phyloP scores from a whole-genome alignment of 2,113 vertebrate species.

The Ariopsis seemanni region DNA sequence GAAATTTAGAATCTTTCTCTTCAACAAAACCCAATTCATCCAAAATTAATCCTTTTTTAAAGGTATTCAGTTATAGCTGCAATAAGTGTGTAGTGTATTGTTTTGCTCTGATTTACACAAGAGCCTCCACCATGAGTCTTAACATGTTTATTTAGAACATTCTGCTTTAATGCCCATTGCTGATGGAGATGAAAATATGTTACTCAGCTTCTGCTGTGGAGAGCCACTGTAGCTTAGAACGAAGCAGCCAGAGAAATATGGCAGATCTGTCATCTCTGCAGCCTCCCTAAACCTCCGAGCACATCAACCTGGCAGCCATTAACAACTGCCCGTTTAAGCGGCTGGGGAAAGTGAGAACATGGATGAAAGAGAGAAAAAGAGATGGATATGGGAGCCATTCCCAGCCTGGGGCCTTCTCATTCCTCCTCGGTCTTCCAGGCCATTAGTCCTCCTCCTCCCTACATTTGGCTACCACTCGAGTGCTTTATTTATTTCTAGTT shows the following conservation, averaged over 20 bases:
- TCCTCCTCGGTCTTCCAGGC: conserved; percentile 66
- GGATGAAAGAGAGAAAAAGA: conserved; percentile 28
- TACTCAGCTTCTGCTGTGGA: background rate
- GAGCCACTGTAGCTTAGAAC: conserved; percentile 20
- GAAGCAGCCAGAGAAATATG: conserved; percentile 30
- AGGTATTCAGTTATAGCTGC: background rate
- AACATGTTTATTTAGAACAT: background rate
- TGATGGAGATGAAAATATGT: background rate
- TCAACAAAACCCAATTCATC: background rate
- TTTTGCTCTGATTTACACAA: background rate
- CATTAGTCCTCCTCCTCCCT: conserved; percentile 63
- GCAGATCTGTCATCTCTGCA: conserved; percentile 44
- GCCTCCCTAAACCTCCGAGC: conserved; percentile 39
- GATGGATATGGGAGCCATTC: conserved; percentile 66
- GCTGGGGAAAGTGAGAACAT: conserved; percentile 25
- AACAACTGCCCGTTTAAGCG: conserved; percentile 47
- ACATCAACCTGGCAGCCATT: conserved; percentile 51
- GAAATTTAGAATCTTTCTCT: background rate
- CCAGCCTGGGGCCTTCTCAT: conserved; percentile 59
- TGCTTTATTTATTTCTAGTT: conserved; percentile 56
- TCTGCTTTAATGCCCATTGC: background rate
- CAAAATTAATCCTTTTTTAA: background rate
- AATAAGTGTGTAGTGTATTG: background rate
- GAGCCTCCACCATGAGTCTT: background rate
- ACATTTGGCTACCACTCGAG: conserved; percentile 40